Percentiles rank a stretch among this genome's conserved stretches.
Evolutionary conservation across 2,797 vertebrate genomes (phyloP).

Genomic region (Eulemur mongoz): DNA sequence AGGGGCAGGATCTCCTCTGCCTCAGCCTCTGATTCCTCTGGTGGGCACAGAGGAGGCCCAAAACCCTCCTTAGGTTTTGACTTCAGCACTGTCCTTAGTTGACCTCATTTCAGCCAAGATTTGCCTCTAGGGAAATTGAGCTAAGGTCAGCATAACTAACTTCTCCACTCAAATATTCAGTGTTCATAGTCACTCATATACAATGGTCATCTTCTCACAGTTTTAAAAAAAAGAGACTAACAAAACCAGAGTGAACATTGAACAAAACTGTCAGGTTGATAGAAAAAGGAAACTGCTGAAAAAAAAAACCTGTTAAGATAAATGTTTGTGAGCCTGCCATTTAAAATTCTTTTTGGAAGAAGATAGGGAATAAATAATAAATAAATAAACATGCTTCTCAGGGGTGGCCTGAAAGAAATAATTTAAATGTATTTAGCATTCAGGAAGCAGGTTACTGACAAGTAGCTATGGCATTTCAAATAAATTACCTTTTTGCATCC

Average conservation of each 20-base stretch:
- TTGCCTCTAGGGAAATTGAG: neutral
- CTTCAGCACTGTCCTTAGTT: neutral
- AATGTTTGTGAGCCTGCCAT: neutral
- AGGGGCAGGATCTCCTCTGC: neutral
- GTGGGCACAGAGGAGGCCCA: neutral
- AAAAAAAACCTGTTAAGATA: neutral
- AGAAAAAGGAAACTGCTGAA: neutral
- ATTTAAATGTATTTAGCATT: constrained; percentile 6
- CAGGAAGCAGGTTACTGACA: neutral
- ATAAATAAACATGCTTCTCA: neutral
- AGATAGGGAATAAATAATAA: neutral
- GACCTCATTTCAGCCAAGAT: neutral
- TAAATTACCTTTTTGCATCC: neutral
- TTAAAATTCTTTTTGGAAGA: constrained; percentile 29
- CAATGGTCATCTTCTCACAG: neutral
- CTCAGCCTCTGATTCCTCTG: neutral
- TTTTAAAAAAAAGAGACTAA: neutral
- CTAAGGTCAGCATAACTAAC: neutral
- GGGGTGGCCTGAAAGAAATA: neutral
- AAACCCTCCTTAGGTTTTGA: neutral
- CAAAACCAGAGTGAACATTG: neutral
- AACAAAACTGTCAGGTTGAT: neutral
- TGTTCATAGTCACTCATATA: neutral
- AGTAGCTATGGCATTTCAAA: neutral
- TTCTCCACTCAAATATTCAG: neutral